A percentile compares a stretch with the other conserved stretches of the same genome.
Evolutionary conservation across 2,797 vertebrate species (phyloP).

Genomic region (Amazonetta brasiliensis): DNA sequence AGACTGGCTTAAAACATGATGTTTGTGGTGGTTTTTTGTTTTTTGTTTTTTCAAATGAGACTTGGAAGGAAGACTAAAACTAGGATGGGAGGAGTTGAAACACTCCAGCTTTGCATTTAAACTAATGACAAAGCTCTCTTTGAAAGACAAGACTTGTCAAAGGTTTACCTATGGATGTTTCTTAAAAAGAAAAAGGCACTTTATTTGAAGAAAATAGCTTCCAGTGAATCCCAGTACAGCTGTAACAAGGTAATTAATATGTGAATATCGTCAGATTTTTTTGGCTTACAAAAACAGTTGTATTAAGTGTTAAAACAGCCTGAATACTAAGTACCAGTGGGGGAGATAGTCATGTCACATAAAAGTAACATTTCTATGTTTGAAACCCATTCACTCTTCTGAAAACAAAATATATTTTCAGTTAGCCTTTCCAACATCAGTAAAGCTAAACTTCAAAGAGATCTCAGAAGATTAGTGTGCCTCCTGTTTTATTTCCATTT

Average conservation of each 20-base stretch:
- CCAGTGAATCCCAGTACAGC: background rate
- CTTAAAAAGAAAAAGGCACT: background rate
- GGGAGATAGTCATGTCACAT: background rate
- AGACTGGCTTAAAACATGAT: background rate
- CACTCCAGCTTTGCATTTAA: background rate
- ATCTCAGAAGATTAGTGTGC: background rate
- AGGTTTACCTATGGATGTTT: background rate
- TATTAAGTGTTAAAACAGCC: background rate
- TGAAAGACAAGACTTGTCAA: background rate
- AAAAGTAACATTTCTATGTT: background rate
- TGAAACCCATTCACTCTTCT: background rate
- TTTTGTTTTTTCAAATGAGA: background rate
- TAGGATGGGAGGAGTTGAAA: background rate
- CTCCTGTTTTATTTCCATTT: background rate
- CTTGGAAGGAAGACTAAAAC: background rate
- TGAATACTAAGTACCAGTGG: accelerated
- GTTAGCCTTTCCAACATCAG: background rate
- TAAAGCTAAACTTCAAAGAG: background rate
- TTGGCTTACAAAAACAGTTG: background rate
- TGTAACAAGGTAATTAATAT: background rate
- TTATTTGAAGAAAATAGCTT: background rate
- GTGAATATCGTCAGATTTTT: background rate
- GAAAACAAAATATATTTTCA: background rate
- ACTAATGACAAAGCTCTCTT: background rate
- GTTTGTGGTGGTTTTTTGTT: background rate